phyloP scores from a whole-genome alignment of 2,888 invertebrate species.

The Nephrotoma guestfalica region DNA sequence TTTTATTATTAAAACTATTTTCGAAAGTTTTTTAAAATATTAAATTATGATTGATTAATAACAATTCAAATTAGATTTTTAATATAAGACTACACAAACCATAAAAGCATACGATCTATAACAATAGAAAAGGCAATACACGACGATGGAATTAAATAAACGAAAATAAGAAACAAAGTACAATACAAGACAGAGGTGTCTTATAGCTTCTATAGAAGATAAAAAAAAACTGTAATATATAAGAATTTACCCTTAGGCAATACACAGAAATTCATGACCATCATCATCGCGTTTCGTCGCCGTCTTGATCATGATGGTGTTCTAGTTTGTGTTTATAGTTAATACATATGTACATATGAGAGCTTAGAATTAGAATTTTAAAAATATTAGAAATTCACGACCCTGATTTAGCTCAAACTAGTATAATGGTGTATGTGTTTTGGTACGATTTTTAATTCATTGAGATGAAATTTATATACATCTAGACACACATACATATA shows the following conservation, averaged over 20 bases:
- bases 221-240: background rate
- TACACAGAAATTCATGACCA: background rate
- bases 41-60: background rate
- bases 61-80: background rate
- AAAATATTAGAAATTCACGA: background rate
- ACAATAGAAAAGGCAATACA: background rate
- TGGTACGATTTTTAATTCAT: background rate
- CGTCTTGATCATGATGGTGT: background rate
- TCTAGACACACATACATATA: too few species aligned
- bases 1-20: background rate
- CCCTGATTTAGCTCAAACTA: background rate
- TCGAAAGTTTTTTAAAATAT: background rate
- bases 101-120: background rate
- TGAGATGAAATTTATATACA: background rate
- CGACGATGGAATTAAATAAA: background rate
- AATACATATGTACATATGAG: background rate
- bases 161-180: background rate
- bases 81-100: background rate
- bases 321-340: background rate
- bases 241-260: background rate
- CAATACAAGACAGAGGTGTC: background rate
- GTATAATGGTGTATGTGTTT: background rate
- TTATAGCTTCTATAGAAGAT: background rate
- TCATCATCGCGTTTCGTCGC: background rate
- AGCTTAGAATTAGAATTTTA: background rate